Evolutionary conservation across 2,888 invertebrate species (phyloP).

Genomic region (Pelosia muscerda): DNA sequence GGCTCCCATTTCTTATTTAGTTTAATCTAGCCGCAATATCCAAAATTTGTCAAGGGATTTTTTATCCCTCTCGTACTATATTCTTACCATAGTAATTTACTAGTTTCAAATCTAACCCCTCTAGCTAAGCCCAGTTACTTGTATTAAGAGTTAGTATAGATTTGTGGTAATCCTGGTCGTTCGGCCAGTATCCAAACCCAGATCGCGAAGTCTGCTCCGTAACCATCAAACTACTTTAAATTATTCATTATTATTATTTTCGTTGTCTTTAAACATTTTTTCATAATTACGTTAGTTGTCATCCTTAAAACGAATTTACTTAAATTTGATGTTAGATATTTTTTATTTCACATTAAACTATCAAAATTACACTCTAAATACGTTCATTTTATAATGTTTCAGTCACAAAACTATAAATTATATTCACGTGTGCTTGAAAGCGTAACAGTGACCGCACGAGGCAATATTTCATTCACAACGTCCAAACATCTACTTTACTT

Average conservation of each 20-base stretch:
- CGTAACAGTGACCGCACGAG: conserved; percentile 26
- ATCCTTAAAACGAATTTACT: not conserved
- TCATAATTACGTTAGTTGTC: not conserved
- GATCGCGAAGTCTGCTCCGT: too few species aligned
- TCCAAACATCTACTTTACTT: conserved; percentile 38
- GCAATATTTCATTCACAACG: conserved; percentile 43
- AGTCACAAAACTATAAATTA: conserved; percentile 39
- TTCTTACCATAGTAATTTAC: too few species aligned
- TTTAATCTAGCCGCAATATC: not conserved
- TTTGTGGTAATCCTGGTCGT: too few species aligned
- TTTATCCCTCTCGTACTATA: too few species aligned
- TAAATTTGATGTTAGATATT: not conserved
- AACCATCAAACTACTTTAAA: not conserved
- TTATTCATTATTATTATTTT: not conserved
- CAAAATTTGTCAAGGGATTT: not conserved
- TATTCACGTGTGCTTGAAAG: conserved; percentile 40
- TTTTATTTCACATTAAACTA: conserved; percentile 27
- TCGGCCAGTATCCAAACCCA: too few species aligned
- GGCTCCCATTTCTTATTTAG: not conserved
- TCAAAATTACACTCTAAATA: conserved; percentile 41
- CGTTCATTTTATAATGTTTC: conserved; percentile 29
- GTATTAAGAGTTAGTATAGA: too few species aligned
- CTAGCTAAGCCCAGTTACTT: too few species aligned
- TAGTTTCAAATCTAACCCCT: too few species aligned
- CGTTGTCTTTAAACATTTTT: not conserved